Conservation (phyloP, 2,113 vertebrate species). For the Colistium nudipinnis region DNA sequence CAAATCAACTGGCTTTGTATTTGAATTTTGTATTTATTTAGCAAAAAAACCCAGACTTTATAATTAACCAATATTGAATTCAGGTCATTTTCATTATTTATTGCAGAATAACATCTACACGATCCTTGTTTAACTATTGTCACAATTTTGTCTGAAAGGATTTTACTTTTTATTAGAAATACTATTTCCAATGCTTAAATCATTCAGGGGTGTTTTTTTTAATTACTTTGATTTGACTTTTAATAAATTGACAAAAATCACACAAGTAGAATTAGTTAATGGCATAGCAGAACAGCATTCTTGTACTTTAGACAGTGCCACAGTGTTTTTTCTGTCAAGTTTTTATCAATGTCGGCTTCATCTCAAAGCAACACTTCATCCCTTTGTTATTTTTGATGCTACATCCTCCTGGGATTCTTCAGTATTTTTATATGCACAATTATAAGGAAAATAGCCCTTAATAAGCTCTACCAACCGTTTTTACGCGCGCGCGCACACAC, state of each 20-base stretch:
- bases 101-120: neutral
- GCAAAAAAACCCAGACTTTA: slow-evolving; percentile 3
- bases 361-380: slow-evolving; percentile 30
- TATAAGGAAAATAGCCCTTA: slow-evolving; percentile 15
- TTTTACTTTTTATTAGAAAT: neutral
- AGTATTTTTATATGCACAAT: slow-evolving; percentile 17
- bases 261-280: neutral
- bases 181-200: neutral
- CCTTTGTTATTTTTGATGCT: slow-evolving; percentile 13
- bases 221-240: neutral
- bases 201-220: neutral
- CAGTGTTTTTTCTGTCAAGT: neutral
- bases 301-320: neutral
- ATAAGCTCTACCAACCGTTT: neutral
- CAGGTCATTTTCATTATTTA: neutral
- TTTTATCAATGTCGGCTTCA: slow-evolving; percentile 18
- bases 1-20: neutral
- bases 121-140: neutral
- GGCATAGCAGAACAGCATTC: neutral
- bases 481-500: slow-evolving; percentile 10
- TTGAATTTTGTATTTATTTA: neutral
- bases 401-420: neutral
- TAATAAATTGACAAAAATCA: slow-evolving; percentile 9
- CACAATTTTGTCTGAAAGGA: neutral
- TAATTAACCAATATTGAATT: neutral